Evolutionary conservation across 2,113 vertebrate species (phyloP).

Genomic region (Neopipo cinnamomea): DNA sequence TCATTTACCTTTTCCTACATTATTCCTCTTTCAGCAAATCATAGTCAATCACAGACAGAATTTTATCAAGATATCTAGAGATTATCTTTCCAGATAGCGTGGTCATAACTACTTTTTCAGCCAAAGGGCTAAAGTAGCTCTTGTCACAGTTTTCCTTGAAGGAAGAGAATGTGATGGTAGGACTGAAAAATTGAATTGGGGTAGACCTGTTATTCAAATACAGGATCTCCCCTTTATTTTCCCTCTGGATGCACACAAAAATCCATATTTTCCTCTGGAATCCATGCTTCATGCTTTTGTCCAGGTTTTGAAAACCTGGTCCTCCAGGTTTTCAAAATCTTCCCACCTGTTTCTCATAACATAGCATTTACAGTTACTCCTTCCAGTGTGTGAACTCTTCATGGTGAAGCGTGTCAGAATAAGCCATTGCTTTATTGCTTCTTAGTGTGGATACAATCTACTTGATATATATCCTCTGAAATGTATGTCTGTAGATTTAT

Average conservation of each 20-base stretch:
- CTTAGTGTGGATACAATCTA: conserved; percentile 61
- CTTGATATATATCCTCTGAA: conserved; percentile 69
- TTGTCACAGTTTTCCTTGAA: background rate
- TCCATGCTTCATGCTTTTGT: background rate
- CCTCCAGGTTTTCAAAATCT: background rate
- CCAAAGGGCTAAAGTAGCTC: background rate
- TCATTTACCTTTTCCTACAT: background rate
- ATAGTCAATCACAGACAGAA: background rate
- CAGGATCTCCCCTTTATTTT: background rate
- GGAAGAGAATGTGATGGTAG: background rate
- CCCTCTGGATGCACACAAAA: background rate
- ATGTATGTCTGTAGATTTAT: conserved; percentile 70
- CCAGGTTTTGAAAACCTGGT: too few species aligned
- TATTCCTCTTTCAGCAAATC: background rate
- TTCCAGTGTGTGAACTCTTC: background rate
- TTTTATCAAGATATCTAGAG: background rate
- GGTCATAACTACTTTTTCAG: background rate
- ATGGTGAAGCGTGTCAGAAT: background rate
- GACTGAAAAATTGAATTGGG: background rate
- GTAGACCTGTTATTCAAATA: background rate
- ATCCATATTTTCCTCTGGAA: background rate
- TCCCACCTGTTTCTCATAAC: background rate
- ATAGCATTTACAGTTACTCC: background rate
- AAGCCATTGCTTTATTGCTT: conserved; percentile 38
- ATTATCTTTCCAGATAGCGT: background rate